Base-by-base conservation (phyloP, 1,140 invertebrate genomes). In the Drosophila melanica region DNA sequence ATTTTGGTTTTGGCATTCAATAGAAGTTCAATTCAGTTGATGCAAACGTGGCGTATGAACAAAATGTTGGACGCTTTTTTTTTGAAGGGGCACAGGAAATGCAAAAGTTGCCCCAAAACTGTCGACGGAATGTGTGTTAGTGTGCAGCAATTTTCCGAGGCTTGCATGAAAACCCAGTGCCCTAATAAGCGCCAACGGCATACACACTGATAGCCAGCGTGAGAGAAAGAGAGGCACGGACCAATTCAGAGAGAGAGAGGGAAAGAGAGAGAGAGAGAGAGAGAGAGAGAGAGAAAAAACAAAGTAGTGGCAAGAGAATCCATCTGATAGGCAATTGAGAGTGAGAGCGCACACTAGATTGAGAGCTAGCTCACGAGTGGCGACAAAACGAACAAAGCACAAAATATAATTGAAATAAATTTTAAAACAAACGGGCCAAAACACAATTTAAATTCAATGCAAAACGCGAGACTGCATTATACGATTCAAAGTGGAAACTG, bases 141-240 rank as follows among this genome's bases (percentile, higher is more conserved):
- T 66, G 79, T 75, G 69, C 79, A 81, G 77, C 74, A 81, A 75
- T 89, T 89, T 90, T 81, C 85, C 80, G 66, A 73, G 53, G 76
- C 60, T 87, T 82, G 67, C 77, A 86, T 80, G 82, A 87, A 87
- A 90, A 90, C 87, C 87, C 84, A 90, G 79, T 90, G 87, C 87
- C 87, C 87, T 90, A 90, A 84, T 90, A 90, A 90, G 73, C 62
- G 37, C 12, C 20, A 71, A 54, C 30, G 41, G 45, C 41, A 72
- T 53, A 66, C 33, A 51, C 30, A 57, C 27, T 27, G 35, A 35
- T 35, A 35, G 8, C 1, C 14, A 35, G 58, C 44, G 65, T 18
- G 33, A 35, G 33, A 20, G 35, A 12, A 18, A 30, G 35, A 59
- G 12, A 64, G 11, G 16, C 66, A 39, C 20, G 33, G 55, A 11